Conservation (phyloP, 2,888 invertebrate species). For the Harmothoe impar region DNA sequence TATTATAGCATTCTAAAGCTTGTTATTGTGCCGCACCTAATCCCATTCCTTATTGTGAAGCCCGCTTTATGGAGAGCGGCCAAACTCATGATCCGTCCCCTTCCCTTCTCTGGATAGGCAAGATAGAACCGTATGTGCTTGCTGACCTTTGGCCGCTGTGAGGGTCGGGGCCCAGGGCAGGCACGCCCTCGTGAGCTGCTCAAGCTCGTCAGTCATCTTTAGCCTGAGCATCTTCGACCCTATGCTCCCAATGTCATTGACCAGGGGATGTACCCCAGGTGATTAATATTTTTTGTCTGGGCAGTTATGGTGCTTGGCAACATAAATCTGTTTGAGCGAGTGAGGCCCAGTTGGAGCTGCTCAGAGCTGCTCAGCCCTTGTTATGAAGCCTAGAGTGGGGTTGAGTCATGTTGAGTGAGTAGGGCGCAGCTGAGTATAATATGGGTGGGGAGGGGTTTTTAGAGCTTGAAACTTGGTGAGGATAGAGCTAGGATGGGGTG, state of each 20-base stretch:
- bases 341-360: neutral
- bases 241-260: conserved; percentile 53
- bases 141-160: neutral
- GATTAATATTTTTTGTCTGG: conserved; percentile 55
- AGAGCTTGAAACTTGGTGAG: neutral
- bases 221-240: conserved; percentile 5
- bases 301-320: neutral
- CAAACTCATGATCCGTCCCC: neutral
- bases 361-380: neutral
- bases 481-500: neutral
- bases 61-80: neutral
- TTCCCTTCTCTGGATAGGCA: neutral
- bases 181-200: neutral
- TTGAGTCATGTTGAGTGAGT: neutral
- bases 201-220: conserved; percentile 43
- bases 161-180: neutral
- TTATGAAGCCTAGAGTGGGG: neutral
- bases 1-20: conserved; percentile 39
- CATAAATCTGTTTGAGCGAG: conserved; percentile 35
- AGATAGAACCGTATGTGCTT: conserved; percentile 50
- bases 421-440: neutral
- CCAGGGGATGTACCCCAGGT: conserved; percentile 47
- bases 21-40: conserved; percentile 42
- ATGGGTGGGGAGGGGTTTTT: neutral
- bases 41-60: conserved; percentile 40